These are phyloP conservation scores for Thereva unica DNA, from an alignment of 2,888 invertebrate genomes.

Conservation along the genomic window DNA sequence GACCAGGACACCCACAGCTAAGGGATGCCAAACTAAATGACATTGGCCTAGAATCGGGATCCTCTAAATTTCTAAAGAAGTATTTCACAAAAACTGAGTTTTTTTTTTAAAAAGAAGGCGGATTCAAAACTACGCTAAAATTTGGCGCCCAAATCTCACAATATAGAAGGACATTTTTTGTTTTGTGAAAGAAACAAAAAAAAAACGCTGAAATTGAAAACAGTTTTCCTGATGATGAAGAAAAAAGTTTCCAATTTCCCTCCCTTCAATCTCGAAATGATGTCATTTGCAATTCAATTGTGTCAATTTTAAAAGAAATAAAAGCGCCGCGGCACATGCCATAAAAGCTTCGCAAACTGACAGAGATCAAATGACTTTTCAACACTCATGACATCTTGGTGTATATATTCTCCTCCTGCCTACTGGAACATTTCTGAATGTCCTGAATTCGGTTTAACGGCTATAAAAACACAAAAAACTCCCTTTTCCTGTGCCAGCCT, in stretches of 20 bases:
- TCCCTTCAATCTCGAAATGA: slow-evolving; percentile 19
- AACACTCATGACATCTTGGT: slow-evolving; percentile 27
- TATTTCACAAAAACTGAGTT: too few species aligned
- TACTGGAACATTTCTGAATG: slow-evolving; percentile 12
- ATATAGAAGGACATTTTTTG: too few species aligned
- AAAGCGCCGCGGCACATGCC: slow-evolving; percentile 20
- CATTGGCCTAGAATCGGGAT: too few species aligned
- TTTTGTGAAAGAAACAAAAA: too few species aligned
- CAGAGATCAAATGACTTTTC: slow-evolving; percentile 21
- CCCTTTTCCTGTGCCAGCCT: slow-evolving; percentile 10
- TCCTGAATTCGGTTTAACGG: slow-evolving; percentile 21
- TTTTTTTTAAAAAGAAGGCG: too few species aligned
- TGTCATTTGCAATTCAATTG: slow-evolving; percentile 34
- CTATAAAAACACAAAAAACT: slow-evolving; percentile 18
- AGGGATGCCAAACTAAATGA: too few species aligned
- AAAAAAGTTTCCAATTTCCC: slow-evolving; percentile 24
- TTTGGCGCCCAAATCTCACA: too few species aligned
- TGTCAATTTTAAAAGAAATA: slow-evolving; percentile 18
- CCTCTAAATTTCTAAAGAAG: too few species aligned
- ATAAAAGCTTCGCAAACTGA: background rate
- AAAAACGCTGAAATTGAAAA: too few species aligned
- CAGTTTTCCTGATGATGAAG: background rate
- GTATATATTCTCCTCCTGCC: slow-evolving; percentile 2
- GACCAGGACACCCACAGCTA: too few species aligned
- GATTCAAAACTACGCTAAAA: too few species aligned